phyloP scores from a whole-genome alignment of 2,797 vertebrate species.

The Antennarius maculatus region DNA sequence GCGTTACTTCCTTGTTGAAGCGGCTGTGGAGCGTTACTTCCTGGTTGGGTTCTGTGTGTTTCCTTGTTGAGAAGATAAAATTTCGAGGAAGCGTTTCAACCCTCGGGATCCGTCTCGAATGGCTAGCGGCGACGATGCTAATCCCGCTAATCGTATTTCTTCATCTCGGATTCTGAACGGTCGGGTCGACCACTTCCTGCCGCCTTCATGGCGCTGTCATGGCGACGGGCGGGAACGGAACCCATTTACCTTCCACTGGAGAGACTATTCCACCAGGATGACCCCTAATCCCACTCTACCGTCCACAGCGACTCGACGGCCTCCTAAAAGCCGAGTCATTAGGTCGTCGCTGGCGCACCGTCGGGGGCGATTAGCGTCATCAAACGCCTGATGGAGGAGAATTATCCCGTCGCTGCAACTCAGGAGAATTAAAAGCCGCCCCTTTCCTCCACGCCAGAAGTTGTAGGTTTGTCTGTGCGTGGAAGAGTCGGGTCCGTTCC shows the following conservation, averaged over 20 bases:
- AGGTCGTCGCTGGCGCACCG: conserved; percentile 38
- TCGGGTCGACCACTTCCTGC: no score
- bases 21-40: no score
- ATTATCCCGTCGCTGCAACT: conserved; percentile 36
- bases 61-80: no score
- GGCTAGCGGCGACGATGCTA: conserved; percentile 6
- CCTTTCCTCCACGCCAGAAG: conserved; percentile 20
- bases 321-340: conserved; percentile 69
- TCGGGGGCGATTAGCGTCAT: conserved; percentile 45
- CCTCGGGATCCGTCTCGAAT: conserved; percentile 15
- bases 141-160: background rate
- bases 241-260: conserved; percentile 54
- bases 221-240: conserved; percentile 44
- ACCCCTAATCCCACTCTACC: conserved; percentile 66
- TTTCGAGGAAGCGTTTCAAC: conserved; percentile 11
- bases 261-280: conserved; percentile 56
- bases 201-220: background rate
- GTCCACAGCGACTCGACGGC: conserved; percentile 50
- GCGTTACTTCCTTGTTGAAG: no score
- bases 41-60: no score
- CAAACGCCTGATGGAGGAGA: conserved; percentile 33
- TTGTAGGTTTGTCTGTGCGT: conserved; percentile 22
- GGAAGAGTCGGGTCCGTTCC: conserved; percentile 6
- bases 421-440: conserved; percentile 23
- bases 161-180: no score